Percentiles rank a stretch among this genome's conserved stretches.
Evolutionary conservation across 2,113 vertebrate species (phyloP).

Genomic region (Tupaia tana): DNA sequence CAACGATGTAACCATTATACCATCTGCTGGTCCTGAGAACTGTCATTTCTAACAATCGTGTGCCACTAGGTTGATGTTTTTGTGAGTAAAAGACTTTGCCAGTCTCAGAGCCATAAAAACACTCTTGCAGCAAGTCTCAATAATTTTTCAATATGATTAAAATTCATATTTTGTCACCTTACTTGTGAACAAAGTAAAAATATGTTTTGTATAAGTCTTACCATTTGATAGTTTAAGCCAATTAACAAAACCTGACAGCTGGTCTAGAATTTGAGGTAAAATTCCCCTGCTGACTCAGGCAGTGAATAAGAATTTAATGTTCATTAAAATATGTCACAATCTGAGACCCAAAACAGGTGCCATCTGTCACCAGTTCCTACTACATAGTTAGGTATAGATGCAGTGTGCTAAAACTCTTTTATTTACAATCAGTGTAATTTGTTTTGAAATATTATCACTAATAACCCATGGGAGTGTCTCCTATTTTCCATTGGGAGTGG

Average conservation of each 20-base stretch:
- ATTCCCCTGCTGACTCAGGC: conserved; percentile 79
- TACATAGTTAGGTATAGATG: conserved; percentile 61
- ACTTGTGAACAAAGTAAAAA: conserved; percentile 68
- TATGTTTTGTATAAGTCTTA: conserved; percentile 74
- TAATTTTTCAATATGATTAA: conserved; percentile 67
- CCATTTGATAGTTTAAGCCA: conserved; percentile 78
- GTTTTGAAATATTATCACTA: conserved; percentile 66
- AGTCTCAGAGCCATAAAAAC: neutral
- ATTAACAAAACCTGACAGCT: conserved; percentile 77
- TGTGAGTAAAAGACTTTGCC: conserved; percentile 3
- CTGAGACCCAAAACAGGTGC: conserved; percentile 70
- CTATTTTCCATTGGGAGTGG: neutral
- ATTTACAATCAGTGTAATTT: conserved; percentile 54
- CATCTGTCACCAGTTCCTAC: conserved; percentile 77
- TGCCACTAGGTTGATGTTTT: conserved; percentile 25
- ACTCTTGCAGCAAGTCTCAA: conserved; percentile 9
- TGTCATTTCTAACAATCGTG: neutral
- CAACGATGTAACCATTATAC: too few species aligned
- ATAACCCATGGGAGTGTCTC: neutral
- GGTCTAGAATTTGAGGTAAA: conserved; percentile 77
- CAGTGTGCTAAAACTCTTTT: conserved; percentile 33
- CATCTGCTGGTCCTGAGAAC: neutral
- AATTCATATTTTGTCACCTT: conserved; percentile 69
- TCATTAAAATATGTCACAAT: conserved; percentile 82
- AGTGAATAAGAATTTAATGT: conserved; percentile 79